Conservation (phyloP, 2,888 invertebrate genomes). For the Phymatocera aterrima region DNA sequence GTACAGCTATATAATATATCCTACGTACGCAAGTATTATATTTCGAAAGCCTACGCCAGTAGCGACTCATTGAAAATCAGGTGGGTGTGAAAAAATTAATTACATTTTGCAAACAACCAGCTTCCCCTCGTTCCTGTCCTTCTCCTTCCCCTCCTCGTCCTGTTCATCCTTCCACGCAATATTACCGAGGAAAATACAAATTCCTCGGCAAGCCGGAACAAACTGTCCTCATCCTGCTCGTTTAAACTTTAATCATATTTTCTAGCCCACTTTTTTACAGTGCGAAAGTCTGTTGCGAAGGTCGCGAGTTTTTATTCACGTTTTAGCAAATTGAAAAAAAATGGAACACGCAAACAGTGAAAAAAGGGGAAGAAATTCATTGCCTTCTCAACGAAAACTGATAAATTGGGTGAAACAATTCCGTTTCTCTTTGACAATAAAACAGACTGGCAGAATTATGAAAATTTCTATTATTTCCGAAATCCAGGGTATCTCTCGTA, state of each 20-base stretch:
- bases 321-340: neutral
- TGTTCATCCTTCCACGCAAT: neutral
- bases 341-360: too few relatives aligned
- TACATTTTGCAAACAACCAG: slow-evolving; percentile 50
- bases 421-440: too few relatives aligned
- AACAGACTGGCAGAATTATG: too few relatives aligned
- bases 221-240: slow-evolving; percentile 5
- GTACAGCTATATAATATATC: neutral
- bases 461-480: too few relatives aligned
- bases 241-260: slow-evolving; percentile 5
- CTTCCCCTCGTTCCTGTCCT: neutral
- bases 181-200: slow-evolving; percentile 23
- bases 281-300: neutral
- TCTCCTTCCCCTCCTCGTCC: slow-evolving; percentile 24
- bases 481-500: too few relatives aligned
- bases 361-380: too few relatives aligned
- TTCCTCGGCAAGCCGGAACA: slow-evolving; percentile 12
- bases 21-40: neutral
- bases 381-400: too few relatives aligned
- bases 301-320: slow-evolving; percentile 14
- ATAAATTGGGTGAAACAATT: too few relatives aligned
- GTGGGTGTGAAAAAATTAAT: slow-evolving; percentile 45
- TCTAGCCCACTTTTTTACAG: neutral
- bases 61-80: neutral
- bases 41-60: neutral